Base-by-base conservation (phyloP, 92 coral and sea anemone species). In the Paramuricea clavata region DNA sequence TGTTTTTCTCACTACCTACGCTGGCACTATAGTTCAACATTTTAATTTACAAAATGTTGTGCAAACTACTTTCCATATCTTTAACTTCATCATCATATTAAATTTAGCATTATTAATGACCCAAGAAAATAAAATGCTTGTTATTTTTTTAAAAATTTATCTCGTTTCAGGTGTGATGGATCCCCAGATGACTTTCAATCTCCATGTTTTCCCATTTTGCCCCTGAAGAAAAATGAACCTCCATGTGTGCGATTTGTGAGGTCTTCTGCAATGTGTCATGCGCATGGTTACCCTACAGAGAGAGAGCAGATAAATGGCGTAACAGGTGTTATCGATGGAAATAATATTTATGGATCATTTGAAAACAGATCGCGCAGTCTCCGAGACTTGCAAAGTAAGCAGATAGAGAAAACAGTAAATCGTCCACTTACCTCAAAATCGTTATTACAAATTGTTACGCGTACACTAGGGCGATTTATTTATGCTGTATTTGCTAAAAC, bases 271-370 rank as follows among this genome's bases (percentile, higher is more conserved):
- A 60, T 61, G 64, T 79, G 84, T 34, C 35, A 36, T 1, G 12
- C 6, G 32, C 15, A 59, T 0, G 84, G 74, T 2, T 59, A 22
- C 30, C 71, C 71, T 21, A 33, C 0, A 11, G 44, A 59, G 12
- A 79, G 73, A 34, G 73, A 79, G 39, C 84, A 95, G 87, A 93
- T 95, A 5, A 95, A 95, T 64, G 93, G 92, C 1, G 92, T 92
- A 81, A 94, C 98, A 76, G 93, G 98, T 39, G 94, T 88, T 44
- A 82, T 95, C 12, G 98, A 95, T 81, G 98, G 94, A 47, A 94
- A 95, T 9, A 94, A 92, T 73, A 89, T 95, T 34, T 95, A 95
- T 78, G 98, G 98, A 87, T 95, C 98, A 12, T 90, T 94, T 3
- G 76, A 61, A 10, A 17, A 11, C 1, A 33, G 19, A 10, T 27